Evolutionary conservation across 2,797 vertebrate genomes (phyloP), one percentile per base, ranked within the genome.

Genomic region (Coregonus ussuriensis): DNA sequence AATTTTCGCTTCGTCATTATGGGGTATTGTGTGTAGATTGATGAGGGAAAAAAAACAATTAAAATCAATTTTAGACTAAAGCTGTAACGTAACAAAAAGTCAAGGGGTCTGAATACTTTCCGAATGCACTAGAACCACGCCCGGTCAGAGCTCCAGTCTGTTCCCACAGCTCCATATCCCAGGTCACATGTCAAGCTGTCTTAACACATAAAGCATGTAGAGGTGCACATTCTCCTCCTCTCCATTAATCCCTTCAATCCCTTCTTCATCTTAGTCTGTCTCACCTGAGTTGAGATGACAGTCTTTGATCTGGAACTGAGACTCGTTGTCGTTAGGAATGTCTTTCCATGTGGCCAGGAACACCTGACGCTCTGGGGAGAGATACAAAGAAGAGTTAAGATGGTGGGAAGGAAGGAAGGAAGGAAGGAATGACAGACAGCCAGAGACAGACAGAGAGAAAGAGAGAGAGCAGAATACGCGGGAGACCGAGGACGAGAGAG

Each of bases 261-360:
- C 51, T 15, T 31, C 33, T 21, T 37, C 6, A 14, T 37, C 4
- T 52, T 67, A 3, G 25, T 41, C 13, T 15, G 7, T 21, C 25
- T 91, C 89, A 99, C 98, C 98, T 81, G 97, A 93, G 4, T 83
- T 96, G 78, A 98, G 95, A 62, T 97, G 95, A 77, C 96, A 97
- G 84, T 99, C 98, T 91, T 97, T 98, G 89, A 99, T 95, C 92
- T 98, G 97, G 91, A 97, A 98, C 92, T 98, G 98, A 70, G 96
- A 90, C 89, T 99, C 98, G 0, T 96, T 98, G 76, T 99, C 98
- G 0, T 96, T 98, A 74, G 98, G 96, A 91, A 99, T 98, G 93
- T 99, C 98, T 88, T 99, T 99, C 98, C 98, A 99, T 0, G 97
- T 99, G 82, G 96, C 96, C 83, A 99, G 94, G 92, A 99, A 99